phyloP scores from a whole-genome alignment of 2,797 vertebrate species.

The Trichosurus vulpecula region DNA sequence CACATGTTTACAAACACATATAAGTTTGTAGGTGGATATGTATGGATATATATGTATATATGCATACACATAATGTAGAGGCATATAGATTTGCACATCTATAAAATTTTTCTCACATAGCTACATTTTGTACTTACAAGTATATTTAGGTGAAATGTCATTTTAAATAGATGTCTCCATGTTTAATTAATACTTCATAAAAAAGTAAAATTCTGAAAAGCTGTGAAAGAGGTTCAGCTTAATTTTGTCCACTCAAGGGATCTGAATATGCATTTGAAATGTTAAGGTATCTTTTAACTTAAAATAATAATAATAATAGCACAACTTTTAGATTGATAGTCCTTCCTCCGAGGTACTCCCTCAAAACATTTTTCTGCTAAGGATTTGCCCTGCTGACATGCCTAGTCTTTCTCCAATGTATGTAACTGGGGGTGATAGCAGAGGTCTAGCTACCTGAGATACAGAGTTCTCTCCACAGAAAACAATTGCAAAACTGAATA shows the following conservation, averaged over 20 bases:
- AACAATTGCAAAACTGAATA: background rate
- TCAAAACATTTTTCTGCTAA: background rate
- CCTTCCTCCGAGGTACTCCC: background rate
- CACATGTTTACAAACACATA: fast-evolving
- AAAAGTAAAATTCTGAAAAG: background rate
- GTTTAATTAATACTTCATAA: background rate
- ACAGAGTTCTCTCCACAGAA: background rate
- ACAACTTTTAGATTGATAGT: background rate
- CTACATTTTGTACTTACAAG: background rate
- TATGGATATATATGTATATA: background rate
- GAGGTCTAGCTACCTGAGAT: background rate
- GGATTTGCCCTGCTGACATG: background rate
- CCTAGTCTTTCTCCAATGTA: too few relatives aligned
- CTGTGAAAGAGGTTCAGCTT: background rate
- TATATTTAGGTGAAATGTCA: background rate
- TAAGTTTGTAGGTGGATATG: background rate
- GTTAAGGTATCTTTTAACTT: background rate
- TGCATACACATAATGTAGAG: background rate
- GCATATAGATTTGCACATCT: background rate
- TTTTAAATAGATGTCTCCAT: background rate
- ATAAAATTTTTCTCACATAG: background rate
- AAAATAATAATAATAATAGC: background rate
- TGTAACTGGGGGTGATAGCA: background rate
- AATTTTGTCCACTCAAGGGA: background rate
- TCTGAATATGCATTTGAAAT: background rate